phyloP scores from a whole-genome alignment of 2,888 invertebrate species.

The Microctonus aethiopoides region DNA sequence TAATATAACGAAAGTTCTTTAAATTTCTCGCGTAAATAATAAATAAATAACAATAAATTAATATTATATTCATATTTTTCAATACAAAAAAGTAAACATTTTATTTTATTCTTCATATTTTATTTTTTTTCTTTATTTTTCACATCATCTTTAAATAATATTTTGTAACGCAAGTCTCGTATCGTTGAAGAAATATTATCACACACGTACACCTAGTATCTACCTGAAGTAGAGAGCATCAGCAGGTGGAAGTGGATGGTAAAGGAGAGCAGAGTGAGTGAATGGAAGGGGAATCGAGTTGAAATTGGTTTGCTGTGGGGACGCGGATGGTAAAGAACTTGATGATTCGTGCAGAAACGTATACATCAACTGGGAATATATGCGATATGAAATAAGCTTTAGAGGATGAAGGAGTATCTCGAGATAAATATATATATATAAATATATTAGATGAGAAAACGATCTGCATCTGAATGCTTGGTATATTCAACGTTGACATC shows the following conservation, averaged over 20 bases:
- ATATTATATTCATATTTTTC: no score
- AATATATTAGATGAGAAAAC: slow-evolving; percentile 17
- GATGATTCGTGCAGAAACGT: slow-evolving; percentile 6
- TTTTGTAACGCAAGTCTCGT: slow-evolving; percentile 4
- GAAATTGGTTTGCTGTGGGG: slow-evolving; percentile 17
- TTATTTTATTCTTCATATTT: not conserved
- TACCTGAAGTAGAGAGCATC: not conserved
- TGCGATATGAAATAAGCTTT: not conserved
- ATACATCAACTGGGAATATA: slow-evolving; percentile 11
- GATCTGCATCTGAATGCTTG: slow-evolving; percentile 39
- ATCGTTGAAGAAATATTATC: slow-evolving; percentile 14
- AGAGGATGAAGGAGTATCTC: not conserved
- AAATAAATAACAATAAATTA: no score
- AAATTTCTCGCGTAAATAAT: no score
- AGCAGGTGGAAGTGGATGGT: not conserved
- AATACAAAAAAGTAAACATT: not conserved
- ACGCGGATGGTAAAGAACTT: not conserved
- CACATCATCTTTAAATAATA: slow-evolving; percentile 9
- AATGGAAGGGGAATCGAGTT: slow-evolving; percentile 7
- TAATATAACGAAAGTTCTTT: no score
- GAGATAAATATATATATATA: not conserved
- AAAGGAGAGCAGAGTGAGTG: not conserved
- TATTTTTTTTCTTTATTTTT: not conserved
- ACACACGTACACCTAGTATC: not conserved
- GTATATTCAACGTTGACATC: not conserved